Conservation (phyloP, 2,113 vertebrate species). For the Atrichornis clamosus region DNA sequence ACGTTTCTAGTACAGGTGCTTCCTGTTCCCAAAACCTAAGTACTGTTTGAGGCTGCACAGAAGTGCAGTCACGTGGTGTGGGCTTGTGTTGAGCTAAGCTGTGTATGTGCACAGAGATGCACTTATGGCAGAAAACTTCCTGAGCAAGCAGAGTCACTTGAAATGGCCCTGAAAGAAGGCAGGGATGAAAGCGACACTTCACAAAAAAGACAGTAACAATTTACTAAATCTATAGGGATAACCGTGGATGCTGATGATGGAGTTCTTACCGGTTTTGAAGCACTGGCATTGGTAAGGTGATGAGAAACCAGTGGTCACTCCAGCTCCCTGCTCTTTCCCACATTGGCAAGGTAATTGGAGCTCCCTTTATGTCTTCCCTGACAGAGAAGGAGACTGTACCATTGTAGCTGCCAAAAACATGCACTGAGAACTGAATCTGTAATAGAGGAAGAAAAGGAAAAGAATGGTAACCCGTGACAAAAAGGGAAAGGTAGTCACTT, state of each 20-base stretch:
- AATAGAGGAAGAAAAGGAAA: neutral
- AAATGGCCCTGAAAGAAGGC: neutral
- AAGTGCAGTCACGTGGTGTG: neutral
- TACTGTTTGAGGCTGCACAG: neutral
- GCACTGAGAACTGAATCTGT: constrained; percentile 83
- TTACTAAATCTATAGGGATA: neutral
- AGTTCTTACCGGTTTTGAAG: constrained; percentile 74
- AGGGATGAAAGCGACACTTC: neutral
- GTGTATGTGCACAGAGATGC: neutral
- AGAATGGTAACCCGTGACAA: neutral
- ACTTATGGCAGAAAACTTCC: neutral
- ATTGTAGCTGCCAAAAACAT: constrained; percentile 81
- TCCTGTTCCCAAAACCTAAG: neutral
- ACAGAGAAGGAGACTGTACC: constrained; percentile 80
- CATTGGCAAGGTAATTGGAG: constrained; percentile 15
- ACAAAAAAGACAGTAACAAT: neutral
- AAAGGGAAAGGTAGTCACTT: neutral
- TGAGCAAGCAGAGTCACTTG: neutral
- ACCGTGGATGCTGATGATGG: neutral
- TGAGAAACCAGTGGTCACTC: constrained; percentile 79
- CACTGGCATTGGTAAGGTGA: constrained; percentile 76
- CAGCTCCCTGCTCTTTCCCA: constrained; percentile 78
- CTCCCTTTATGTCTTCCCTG: constrained; percentile 66
- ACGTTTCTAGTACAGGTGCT: neutral
- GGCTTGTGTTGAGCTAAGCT: neutral